Evolutionary conservation across 2,797 vertebrate genomes (phyloP), one percentile per base, ranked within the genome.

Genomic region (Erethizon dorsatum): DNA sequence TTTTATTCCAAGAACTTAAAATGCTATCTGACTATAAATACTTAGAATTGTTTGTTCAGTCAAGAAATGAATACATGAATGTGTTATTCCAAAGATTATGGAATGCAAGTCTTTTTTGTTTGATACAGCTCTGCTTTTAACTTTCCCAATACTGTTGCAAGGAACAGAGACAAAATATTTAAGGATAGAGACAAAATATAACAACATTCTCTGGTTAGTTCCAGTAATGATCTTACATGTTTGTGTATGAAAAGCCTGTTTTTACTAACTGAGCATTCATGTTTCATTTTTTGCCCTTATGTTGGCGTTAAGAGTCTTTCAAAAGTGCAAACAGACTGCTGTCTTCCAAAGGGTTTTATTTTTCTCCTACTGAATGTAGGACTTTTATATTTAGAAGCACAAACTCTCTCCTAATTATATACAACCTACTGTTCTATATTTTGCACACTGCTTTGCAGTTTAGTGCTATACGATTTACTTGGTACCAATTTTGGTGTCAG

Each of bases 301-400:
- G 84, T 93, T 94, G 95, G 57, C 88, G 41, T 95, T 91, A 71
- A 96, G 78, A 52, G 20, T 90, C 77, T 87, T 97, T 65, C 85
- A 96, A 96, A 33, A 94, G 56, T 69, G 2, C 54, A 89, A 6
- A 41, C 31, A 96, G 87, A 84, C 47, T 97, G 56, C 52, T 24
- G 6, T 77, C 28, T 96, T 97, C 65, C 57, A 91, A 90, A 91
- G 54, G 24, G 41, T 86, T 97, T 94, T 96, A 95, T 94, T 95
- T 95, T 91, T 73, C 41, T 96, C 54, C n/a, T 84, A 80, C 89
- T 91, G 86, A 97, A 96, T 94, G 88, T 96, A 94, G 88, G 54
- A 83, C 69, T 98, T 97, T 97, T 97, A 98, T 97, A 98, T 97
- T 97, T 98, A 97, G 97, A 94, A 97, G 77, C 88, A 96, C 75